These are phyloP conservation scores for Cryptocheilus praepositus DNA, from an alignment of 2,888 invertebrate species.

Conservation along the genomic window DNA sequence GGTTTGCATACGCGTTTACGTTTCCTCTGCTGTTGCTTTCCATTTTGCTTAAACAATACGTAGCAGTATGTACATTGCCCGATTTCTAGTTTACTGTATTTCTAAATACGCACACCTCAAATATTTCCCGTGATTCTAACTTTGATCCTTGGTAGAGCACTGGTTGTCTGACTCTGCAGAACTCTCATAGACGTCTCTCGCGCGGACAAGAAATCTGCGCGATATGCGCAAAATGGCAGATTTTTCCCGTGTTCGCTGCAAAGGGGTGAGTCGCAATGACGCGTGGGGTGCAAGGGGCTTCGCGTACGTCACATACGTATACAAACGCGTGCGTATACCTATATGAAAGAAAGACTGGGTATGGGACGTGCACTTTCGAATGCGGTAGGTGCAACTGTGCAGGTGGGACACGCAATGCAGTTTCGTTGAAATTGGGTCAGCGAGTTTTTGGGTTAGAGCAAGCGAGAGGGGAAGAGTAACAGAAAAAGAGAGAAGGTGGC, in stretches of 20 bases:
- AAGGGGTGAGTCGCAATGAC: neutral
- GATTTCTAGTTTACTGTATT: constrained; percentile 5
- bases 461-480: constrained; percentile 18
- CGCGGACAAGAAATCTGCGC: constrained; percentile 4
- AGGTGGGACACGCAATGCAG: constrained; percentile 65
- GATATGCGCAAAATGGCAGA: constrained; percentile 21
- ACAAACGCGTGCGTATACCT: neutral
- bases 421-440: constrained; percentile 63
- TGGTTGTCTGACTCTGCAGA: too few relatives aligned
- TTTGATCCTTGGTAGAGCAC: too few relatives aligned
- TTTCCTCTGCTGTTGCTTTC: too few relatives aligned
- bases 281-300: constrained; percentile 11
- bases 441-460: constrained; percentile 58
- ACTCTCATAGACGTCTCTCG: too few relatives aligned
- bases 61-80: neutral
- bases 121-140: neutral
- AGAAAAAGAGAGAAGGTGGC: constrained; percentile 8
- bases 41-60: too few relatives aligned
- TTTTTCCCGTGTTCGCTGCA: constrained; percentile 19
- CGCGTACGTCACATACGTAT: constrained; percentile 17
- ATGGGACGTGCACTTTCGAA: constrained; percentile 49
- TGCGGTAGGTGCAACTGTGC: constrained; percentile 56
- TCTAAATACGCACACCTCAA: neutral
- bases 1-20: too few relatives aligned
- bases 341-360: neutral